Base-by-base conservation (phyloP, 2,888 invertebrate species). In the Protodeltote pygarga region DNA sequence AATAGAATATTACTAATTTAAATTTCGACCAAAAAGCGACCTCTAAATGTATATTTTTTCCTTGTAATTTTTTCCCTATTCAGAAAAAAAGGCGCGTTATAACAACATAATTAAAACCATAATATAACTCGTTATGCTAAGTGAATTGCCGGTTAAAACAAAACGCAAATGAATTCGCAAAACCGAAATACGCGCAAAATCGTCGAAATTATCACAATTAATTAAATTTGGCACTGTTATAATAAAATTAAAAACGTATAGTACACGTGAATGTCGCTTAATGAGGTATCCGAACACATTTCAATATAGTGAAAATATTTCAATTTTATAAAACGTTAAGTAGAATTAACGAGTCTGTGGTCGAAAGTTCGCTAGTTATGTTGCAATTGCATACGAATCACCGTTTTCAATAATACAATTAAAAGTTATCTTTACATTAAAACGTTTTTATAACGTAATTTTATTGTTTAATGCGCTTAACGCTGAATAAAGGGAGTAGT, bases 331-430 rank as follows among this genome's bases (percentile, higher is more conserved):
- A 68, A 54, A 65, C 53, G 55, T 71, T 68, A 73, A 72, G 67
- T 63, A 42, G 63, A 62, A 70, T 75, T 71, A 74, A 73, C 72
- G 73, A 52, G 50, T 46, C 31, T 75, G 75, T 67, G 75, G 75
- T 73, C 33, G 52, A 66, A 68, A 71, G 68, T 72, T 71, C 64
- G 39, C 37, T 66, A 64, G 66, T 73, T 68, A 72, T 65, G 64
- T 49, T 48, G 58, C 51, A 54, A 63, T 64, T 69, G 64, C 62
- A 61, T 68, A 65, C 66, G 60, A 72, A 72, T 68, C 66, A 68
- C 57, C 63, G 61, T 71, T 75, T 71, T 68, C 61, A 65, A 55
- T 67, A 65, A 65, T 62, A 55, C 44, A 57, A 65, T 69, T 59
- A 65, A 31, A 38, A 35, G 42, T 54, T 63, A 70, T 67, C 50